Percentiles rank a stretch among this genome's conserved stretches.
These are phyloP conservation scores for Okapia johnstoni DNA, from an alignment of 2,113 vertebrate genomes.

Conservation along the genomic window DNA sequence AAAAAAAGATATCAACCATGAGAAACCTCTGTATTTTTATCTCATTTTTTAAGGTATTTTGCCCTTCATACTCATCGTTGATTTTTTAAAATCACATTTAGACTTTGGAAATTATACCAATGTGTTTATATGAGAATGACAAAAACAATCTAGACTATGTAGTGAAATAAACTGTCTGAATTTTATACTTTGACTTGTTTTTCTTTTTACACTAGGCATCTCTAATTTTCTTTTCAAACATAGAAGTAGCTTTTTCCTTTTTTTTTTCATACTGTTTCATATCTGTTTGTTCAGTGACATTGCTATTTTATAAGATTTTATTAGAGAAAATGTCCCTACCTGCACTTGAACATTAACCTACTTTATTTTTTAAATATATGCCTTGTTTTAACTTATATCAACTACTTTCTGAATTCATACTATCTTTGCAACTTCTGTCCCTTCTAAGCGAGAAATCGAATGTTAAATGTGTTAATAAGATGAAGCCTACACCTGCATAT, in stretches of 20 bases:
- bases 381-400: background rate
- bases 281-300: background rate
- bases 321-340: background rate
- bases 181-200: background rate
- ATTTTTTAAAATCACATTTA: background rate
- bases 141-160: background rate
- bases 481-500: background rate
- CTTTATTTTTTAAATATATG: background rate
- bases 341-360: background rate
- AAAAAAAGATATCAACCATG: background rate
- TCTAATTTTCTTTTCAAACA: constrained; percentile 19
- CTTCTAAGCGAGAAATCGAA: background rate
- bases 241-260: background rate
- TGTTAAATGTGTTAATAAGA: background rate
- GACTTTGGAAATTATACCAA: background rate
- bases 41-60: background rate
- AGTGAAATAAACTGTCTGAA: background rate
- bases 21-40: background rate
- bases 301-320: constrained; percentile 4
- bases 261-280: background rate
- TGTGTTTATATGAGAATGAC: background rate
- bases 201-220: background rate
- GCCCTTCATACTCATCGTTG: background rate
- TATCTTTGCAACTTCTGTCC: background rate
- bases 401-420: background rate